phyloP scores from a whole-genome alignment of 2,888 invertebrate genomes.

The Ommatoiulus sabulosus region DNA sequence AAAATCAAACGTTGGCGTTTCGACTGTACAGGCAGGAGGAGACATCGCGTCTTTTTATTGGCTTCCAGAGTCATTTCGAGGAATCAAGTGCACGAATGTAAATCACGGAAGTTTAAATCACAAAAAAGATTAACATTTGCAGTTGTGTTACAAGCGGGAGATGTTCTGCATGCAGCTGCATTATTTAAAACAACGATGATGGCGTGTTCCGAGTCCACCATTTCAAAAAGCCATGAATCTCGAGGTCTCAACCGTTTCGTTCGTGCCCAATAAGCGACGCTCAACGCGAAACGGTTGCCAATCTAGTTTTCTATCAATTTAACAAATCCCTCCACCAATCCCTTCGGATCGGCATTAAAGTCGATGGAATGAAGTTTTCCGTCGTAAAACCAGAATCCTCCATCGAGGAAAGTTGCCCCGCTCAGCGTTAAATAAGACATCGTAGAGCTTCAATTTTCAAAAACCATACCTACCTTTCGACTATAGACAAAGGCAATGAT shows the following conservation, averaged over 20 bases:
- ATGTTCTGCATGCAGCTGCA: background rate
- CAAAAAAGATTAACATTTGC: no score
- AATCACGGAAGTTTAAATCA: no score
- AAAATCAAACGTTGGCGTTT: no score
- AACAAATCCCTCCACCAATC: background rate
- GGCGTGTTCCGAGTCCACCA: background rate
- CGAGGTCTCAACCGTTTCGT: background rate
- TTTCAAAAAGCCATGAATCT: background rate
- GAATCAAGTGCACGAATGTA: no score
- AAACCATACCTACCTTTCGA: background rate
- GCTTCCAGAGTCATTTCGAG: no score
- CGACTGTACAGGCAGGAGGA: no score
- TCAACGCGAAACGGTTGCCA: background rate
- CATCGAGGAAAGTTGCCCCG: background rate
- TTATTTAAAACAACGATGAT: background rate
- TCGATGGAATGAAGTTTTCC: background rate
- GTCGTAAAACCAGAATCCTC: background rate
- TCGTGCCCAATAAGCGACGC: background rate
- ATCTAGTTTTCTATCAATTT: constrained; percentile 36
- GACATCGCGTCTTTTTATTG: no score
- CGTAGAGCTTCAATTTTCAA: background rate
- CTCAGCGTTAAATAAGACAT: background rate
- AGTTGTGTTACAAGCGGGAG: no score
- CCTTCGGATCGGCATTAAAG: background rate
- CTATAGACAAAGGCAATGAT: background rate